Evolutionary conservation across 2,113 vertebrate genomes (phyloP).

Genomic region (Oncorhynchus mykiss): DNA sequence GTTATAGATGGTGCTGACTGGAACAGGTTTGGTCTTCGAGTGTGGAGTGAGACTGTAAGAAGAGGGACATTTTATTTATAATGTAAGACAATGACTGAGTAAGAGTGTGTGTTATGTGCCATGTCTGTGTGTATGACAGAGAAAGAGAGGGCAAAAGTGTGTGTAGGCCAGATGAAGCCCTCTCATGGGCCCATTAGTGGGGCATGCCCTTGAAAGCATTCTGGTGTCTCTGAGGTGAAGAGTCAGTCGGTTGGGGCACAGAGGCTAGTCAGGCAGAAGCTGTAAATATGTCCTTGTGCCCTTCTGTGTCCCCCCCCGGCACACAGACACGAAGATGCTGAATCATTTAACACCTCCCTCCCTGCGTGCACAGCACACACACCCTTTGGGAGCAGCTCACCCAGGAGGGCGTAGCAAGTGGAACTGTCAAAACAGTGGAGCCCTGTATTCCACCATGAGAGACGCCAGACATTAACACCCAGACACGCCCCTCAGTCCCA

Average conservation of each 20-base stretch:
- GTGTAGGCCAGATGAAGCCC: neutral
- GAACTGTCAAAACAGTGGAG: too few species aligned
- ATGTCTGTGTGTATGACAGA: too few species aligned
- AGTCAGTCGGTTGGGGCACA: constrained; percentile 8
- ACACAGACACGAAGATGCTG: constrained; percentile 27
- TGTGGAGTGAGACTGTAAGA: neutral
- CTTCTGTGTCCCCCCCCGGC: constrained; percentile 12
- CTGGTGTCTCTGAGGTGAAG: constrained; percentile 14
- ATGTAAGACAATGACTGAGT: neutral
- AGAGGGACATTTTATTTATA: neutral
- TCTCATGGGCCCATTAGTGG: too few species aligned
- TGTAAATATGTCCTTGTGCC: constrained; percentile 24
- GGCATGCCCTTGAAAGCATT: constrained; percentile 26
- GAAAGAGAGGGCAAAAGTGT: too few species aligned
- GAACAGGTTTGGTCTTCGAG: neutral
- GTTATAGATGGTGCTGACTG: too few species aligned
- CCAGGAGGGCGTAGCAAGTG: constrained; percentile 13
- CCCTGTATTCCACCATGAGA: constrained; percentile 5
- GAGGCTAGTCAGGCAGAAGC: constrained; percentile 16
- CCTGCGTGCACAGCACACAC: neutral
- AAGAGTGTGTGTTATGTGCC: neutral
- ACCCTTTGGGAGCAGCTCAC: neutral
- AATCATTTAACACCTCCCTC: constrained; percentile 56
- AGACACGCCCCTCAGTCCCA: too few species aligned
- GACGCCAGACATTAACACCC: constrained; percentile 15